Conservation (phyloP, 2,797 vertebrate species). For the Catamblyrhynchus diadema region DNA sequence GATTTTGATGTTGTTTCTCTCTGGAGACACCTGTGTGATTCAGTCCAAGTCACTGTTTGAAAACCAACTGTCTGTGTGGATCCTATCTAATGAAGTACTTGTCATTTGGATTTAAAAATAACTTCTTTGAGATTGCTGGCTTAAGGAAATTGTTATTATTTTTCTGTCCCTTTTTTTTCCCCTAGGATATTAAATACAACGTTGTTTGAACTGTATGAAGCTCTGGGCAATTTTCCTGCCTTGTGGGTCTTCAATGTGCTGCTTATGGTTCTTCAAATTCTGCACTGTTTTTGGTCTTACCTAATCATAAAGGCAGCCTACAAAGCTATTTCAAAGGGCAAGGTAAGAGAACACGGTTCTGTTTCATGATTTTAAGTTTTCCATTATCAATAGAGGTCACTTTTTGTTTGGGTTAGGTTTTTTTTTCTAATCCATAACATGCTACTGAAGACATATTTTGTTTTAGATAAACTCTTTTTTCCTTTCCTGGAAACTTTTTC, state of each 20-base stretch:
- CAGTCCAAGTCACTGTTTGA: background rate
- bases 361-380: background rate
- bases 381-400: background rate
- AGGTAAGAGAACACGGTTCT: constrained; percentile 78
- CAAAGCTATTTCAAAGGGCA: constrained; percentile 93
- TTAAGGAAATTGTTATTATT: background rate
- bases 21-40: background rate
- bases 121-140: background rate
- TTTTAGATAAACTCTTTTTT: background rate
- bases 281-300: constrained; percentile 96
- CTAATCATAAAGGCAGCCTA: constrained; percentile 91
- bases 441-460: background rate
- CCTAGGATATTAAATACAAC: constrained; percentile 93
- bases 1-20: background rate
- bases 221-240: constrained; percentile 92
- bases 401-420: background rate
- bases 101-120: background rate
- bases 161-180: constrained; percentile 11
- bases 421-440: background rate
- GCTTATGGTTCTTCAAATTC: constrained; percentile 87
- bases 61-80: background rate
- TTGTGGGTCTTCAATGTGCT: constrained; percentile 94
- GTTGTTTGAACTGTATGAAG: constrained; percentile 95
- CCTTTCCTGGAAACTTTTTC: background rate
- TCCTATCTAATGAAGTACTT: background rate